phyloP scores from a whole-genome alignment of 2,797 vertebrate species.

The Liparis tanakae region DNA sequence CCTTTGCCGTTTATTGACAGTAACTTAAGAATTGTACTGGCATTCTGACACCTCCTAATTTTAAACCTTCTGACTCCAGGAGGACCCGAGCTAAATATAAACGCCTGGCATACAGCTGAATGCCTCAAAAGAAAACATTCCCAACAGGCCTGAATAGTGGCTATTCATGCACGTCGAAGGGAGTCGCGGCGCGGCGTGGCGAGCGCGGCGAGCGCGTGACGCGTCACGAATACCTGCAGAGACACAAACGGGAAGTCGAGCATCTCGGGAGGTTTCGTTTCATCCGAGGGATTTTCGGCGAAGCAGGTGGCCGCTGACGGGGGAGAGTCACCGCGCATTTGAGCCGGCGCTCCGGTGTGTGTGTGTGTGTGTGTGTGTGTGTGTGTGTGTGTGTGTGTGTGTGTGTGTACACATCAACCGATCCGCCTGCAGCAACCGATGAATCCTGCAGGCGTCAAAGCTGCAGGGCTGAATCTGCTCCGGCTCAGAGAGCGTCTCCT shows the following conservation, averaged over 20 bases:
- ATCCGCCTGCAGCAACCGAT: slow-evolving; percentile 20
- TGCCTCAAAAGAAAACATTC: slow-evolving; percentile 81
- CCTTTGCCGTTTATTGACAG: slow-evolving; percentile 80
- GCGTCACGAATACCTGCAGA: slow-evolving; percentile 65
- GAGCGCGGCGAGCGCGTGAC: slow-evolving; percentile 44
- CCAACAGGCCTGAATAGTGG: slow-evolving; percentile 73
- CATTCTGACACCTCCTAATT: slow-evolving; percentile 86
- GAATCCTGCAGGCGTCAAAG: slow-evolving; percentile 30
- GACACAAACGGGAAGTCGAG: slow-evolving; percentile 10
- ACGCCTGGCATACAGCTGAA: slow-evolving; percentile 74
- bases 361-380: background rate
- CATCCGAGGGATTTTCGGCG: slow-evolving; percentile 36
- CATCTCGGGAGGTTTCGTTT: slow-evolving; percentile 33
- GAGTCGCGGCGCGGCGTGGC: slow-evolving; percentile 42
- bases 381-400: too few species aligned
- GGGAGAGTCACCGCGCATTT: slow-evolving; percentile 23
- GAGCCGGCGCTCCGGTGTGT: slow-evolving; percentile 20
- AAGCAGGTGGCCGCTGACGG: slow-evolving; percentile 20
- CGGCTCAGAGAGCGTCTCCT: background rate
- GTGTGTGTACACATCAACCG: background rate
- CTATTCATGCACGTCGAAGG: slow-evolving; percentile 76
- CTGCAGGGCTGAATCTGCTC: slow-evolving; percentile 27
- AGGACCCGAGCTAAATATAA: slow-evolving; percentile 82
- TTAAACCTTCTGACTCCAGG: slow-evolving; percentile 80
- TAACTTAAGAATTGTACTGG: slow-evolving; percentile 84